phyloP scores from a whole-genome alignment of 2,797 vertebrate species.

The Gambusia yucatana region DNA sequence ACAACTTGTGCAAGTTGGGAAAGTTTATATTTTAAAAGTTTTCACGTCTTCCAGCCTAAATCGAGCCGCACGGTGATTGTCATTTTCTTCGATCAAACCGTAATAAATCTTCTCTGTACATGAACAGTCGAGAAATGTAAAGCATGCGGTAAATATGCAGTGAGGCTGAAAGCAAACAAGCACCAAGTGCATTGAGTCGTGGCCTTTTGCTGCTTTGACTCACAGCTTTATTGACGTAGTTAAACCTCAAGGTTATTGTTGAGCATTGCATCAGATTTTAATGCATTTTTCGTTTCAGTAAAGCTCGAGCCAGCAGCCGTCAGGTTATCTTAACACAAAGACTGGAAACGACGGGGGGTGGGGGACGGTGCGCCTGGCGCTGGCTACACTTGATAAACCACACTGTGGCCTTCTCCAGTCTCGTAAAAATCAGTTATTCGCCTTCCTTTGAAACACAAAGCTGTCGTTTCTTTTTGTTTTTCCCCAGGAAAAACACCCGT shows the following conservation, averaged over 20 bases:
- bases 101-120: neutral
- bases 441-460: neutral
- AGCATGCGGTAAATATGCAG: neutral
- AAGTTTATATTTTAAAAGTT: neutral
- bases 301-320: neutral
- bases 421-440: neutral
- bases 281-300: neutral
- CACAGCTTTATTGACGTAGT: neutral
- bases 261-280: neutral
- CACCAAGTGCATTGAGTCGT: neutral
- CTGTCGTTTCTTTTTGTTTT: constrained; percentile 12
- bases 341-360: constrained; percentile 4
- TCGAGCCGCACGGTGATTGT: neutral
- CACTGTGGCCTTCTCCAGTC: neutral
- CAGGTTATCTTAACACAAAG: constrained; percentile 1
- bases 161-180: neutral
- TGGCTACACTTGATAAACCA: constrained; percentile 8
- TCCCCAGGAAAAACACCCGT: constrained; percentile 54
- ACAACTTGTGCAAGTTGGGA: too few species aligned
- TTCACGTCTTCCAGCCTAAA: neutral
- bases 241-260: constrained; percentile 4
- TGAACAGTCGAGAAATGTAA: neutral
- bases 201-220: neutral
- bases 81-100: neutral
- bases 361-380: neutral